Evolutionary conservation across 2,888 invertebrate species (phyloP).

Genomic region (Acanthosepion pharaonis): DNA sequence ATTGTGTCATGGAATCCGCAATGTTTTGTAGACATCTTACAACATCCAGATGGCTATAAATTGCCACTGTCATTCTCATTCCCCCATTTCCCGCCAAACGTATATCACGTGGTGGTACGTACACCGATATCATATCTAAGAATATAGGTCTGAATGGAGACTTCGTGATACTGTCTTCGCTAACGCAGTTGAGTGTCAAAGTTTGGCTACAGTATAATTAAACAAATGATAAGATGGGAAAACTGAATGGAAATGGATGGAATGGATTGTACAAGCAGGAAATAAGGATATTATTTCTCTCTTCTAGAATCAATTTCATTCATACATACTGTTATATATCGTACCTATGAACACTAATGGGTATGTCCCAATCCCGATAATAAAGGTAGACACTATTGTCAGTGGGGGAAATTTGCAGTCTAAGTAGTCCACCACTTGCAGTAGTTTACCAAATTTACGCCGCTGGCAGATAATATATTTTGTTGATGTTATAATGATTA

Average conservation of each 20-base stretch:
- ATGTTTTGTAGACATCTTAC: not conserved
- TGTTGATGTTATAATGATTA: no score
- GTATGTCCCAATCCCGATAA: no score
- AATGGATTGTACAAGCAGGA: no score
- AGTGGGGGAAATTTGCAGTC: no score
- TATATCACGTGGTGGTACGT: not conserved
- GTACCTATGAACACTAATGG: no score
- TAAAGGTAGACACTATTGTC: no score
- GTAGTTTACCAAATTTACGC: no score
- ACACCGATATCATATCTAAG: not conserved
- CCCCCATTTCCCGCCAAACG: not conserved
- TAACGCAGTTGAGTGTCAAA: not conserved
- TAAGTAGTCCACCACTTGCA: no score
- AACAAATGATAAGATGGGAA: not conserved
- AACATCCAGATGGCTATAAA: not conserved
- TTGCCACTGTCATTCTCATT: not conserved
- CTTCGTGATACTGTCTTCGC: not conserved
- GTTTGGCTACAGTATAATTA: not conserved
- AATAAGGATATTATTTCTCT: no score
- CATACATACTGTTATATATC: no score
- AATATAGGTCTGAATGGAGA: not conserved
- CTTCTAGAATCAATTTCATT: no score
- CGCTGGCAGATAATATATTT: no score
- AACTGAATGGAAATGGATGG: not conserved
- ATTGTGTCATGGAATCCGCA: not conserved